Base-by-base conservation (phyloP, 1,140 invertebrate genomes). In the Sminthurinus signatus region DNA sequence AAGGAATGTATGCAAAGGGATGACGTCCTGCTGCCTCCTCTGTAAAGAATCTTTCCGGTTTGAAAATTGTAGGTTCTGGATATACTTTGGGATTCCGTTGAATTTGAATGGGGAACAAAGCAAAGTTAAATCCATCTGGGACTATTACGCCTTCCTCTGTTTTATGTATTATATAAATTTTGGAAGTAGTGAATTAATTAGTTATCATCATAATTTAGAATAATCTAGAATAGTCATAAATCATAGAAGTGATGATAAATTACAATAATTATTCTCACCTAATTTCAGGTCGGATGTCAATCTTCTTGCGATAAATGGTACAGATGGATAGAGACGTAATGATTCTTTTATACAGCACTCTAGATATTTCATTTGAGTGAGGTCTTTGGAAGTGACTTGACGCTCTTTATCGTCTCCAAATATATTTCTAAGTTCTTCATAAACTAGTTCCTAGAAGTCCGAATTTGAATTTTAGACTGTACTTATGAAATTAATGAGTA, bases 291-390 rank as follows among this genome's bases (percentile, higher is more conserved):
- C 62, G 2, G 21, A 12, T 29, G 42, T 43, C 15, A 71, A 61
- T 60, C 83, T 78, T 67, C 89, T 78, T 2, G 85, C 88, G 72
- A 91, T 89, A 19, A 85, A 76, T 1, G 89, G 88, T 8, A 81
- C 80, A 17, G 78, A 77, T 25, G 80, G 80, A 69, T 73, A 81
- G 2, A 77, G 29, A 14, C 74, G 57, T 2, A 74, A 42, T 10
- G 73, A 62, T 57, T 74, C 73, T 60, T 74, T 80, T 15, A 80
- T 57, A 28, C 74, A 75, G 54, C 73, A 74, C 62, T 80, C 79
- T 19, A 78, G 61, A 65, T 79, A 80, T 36, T 75, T 77, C 67
- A 81, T 60, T 32, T 74, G 62, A 12, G 63, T 52, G 2, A 80
- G 60, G 32, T 85, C 80, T 8, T 83, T 78, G 60, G 80, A 78